Evolutionary conservation across 2,113 vertebrate species (phyloP).

Genomic region (Peucedramus taeniatus): DNA sequence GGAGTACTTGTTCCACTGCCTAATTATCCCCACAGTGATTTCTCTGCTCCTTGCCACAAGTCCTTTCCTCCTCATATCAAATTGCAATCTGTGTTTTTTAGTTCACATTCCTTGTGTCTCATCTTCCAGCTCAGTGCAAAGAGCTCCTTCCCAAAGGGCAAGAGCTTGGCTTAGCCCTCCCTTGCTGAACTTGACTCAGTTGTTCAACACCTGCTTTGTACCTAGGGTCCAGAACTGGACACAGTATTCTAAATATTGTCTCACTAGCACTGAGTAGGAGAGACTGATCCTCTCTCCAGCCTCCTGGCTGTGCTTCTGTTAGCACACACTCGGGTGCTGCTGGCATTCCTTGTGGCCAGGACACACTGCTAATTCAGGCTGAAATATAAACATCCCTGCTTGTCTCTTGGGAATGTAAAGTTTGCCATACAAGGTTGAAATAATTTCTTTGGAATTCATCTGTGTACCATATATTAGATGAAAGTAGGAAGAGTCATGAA

Average conservation of each 20-base stretch:
- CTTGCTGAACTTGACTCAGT: rapidly evolving
- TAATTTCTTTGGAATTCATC: not conserved
- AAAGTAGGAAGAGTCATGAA: not conserved
- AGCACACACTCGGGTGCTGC: not conserved
- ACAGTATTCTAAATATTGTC: not conserved
- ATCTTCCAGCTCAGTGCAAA: not conserved
- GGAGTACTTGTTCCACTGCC: not conserved
- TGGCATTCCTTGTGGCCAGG: not conserved
- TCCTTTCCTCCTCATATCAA: not conserved
- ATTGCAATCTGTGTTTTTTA: not conserved
- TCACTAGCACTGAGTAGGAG: not conserved
- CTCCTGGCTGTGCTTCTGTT: not conserved
- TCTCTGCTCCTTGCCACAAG: rapidly evolving
- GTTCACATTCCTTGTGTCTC: not conserved
- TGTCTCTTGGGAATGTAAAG: not conserved
- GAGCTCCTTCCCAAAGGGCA: not conserved
- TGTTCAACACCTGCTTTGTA: not conserved
- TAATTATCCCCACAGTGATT: not conserved
- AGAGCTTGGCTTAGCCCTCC: not conserved
- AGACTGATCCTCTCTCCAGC: not conserved
- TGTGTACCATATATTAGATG: not conserved
- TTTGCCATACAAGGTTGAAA: not conserved
- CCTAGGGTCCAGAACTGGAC: not conserved
- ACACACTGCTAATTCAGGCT: not conserved
- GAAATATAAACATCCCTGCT: not conserved